Evolutionary conservation across 2,797 vertebrate species (phyloP).

Genomic region (Morelia viridis): DNA sequence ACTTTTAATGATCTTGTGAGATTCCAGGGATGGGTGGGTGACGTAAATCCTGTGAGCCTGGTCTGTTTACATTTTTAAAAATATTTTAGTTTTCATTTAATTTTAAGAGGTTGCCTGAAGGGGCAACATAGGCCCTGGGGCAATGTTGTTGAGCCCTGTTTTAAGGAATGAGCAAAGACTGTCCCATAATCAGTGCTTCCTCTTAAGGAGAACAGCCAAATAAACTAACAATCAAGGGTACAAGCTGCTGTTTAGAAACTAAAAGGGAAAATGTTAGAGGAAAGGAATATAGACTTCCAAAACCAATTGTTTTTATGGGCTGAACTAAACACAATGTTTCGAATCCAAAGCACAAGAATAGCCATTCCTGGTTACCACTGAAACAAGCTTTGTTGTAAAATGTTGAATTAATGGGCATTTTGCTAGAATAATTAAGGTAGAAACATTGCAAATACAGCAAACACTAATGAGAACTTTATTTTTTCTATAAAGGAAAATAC

Average conservation of each 20-base stretch:
- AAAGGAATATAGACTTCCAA: neutral
- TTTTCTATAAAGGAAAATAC: neutral
- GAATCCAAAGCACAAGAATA: neutral
- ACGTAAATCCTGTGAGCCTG: too few species aligned
- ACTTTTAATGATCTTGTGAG: too few species aligned
- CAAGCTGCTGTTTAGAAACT: neutral
- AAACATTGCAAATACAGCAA: neutral
- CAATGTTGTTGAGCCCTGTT: neutral
- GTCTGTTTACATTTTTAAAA: too few species aligned
- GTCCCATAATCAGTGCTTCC: neutral
- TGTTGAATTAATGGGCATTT: neutral
- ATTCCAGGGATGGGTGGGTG: too few species aligned
- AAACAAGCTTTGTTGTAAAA: constrained; percentile 20
- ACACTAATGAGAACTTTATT: neutral
- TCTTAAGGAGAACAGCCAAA: neutral
- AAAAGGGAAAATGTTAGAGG: neutral
- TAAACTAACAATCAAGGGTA: neutral
- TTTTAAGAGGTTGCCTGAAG: too few species aligned
- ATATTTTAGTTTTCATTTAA: too few species aligned
- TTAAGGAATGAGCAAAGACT: neutral
- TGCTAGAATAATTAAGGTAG: neutral
- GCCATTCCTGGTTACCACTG: neutral
- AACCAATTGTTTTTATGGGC: neutral
- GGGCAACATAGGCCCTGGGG: too few species aligned
- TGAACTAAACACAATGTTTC: neutral